A percentile compares a stretch with the other conserved stretches of the same genome.
These are phyloP conservation scores for Dynastes tityus DNA, from an alignment of 2,888 invertebrate species.

Conservation along the genomic window DNA sequence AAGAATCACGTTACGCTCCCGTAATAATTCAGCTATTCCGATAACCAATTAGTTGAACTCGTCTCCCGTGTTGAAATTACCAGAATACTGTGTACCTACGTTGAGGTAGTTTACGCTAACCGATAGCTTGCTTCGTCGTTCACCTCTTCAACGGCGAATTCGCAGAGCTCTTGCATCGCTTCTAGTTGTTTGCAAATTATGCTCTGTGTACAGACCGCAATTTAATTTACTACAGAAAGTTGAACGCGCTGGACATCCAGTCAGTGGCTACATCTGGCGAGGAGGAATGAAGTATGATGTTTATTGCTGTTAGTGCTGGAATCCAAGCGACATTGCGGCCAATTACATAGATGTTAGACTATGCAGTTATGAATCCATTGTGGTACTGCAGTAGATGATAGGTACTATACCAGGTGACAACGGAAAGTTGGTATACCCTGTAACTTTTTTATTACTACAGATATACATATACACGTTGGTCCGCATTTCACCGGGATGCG, in stretches of 20 bases:
- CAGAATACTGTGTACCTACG: constrained; percentile 18
- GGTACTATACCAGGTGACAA: too few species aligned
- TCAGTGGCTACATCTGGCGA: constrained; percentile 3
- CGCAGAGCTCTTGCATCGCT: neutral
- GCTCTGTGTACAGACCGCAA: constrained; percentile 59
- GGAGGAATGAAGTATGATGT: neutral
- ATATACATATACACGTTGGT: too few species aligned
- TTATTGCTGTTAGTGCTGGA: too few species aligned
- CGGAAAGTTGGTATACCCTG: too few species aligned
- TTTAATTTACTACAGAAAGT: constrained; percentile 60
- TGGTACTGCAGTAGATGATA: neutral
- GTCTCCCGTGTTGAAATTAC: constrained; percentile 25
- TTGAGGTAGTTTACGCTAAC: neutral
- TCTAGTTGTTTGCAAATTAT: constrained; percentile 58
- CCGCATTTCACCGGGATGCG: too few species aligned
- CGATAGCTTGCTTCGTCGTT: neutral
- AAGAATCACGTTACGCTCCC: constrained; percentile 26
- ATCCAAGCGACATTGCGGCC: neutral
- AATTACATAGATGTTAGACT: neutral
- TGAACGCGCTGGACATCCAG: constrained; percentile 51
- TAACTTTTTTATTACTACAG: too few species aligned
- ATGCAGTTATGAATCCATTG: neutral
- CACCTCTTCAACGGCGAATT: neutral
- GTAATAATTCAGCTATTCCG: constrained; percentile 44
- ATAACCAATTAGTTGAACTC: constrained; percentile 36